Evolutionary conservation across 1,140 invertebrate species (phyloP), one percentile per base, ranked within the genome.

Genomic region (Sinella curviseta): DNA sequence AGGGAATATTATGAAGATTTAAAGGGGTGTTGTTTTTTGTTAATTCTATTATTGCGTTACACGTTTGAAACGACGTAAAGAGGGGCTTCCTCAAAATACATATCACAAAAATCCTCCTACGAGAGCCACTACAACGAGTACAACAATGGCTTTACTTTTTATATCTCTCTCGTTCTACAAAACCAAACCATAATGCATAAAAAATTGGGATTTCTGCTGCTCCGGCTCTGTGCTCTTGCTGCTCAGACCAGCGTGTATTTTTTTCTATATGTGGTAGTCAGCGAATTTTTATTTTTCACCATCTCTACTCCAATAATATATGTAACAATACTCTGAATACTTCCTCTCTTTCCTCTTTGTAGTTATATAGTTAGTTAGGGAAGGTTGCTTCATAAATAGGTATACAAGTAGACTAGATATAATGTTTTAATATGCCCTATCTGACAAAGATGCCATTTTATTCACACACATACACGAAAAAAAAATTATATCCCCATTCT

Each of bases 141-240:
- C n/a, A n/a, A n/a, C n/a, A n/a, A n/a, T n/a, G n/a, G n/a, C 20
- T 48, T 48, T 48, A 48, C 20, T 48, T 48, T 12, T 48, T 48
- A 48, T 48, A 48, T 48, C 8, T 20, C 39, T 48, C 8, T 48
- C 20, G 39, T 48, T 65, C 57, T 65, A 65, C 57, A 16, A 65
- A 65, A 65, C 16, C 16, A n/a, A 65, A 65, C 57, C 57, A 65
- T 26, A 26, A 65, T 65, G 57, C 57, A 65, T 65, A 65, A 65
- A 65, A 65, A 65, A 65, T 65, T 65, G 16, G 57, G 39, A 20
- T 20, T 65, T 26, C 39, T 65, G 24, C 24, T 65, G 57, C 24
- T 65, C 3, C 16, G 57, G 57, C 39, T 48, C 39, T 48, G 20
- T 48, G 39, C 39, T 48, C 20, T 48, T 48, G 39, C 39, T 48